Percentiles rank a stretch among this genome's conserved stretches.
Evolutionary conservation across 2,113 vertebrate genomes (phyloP).

Genomic region (Gymnocephalus cernua): DNA sequence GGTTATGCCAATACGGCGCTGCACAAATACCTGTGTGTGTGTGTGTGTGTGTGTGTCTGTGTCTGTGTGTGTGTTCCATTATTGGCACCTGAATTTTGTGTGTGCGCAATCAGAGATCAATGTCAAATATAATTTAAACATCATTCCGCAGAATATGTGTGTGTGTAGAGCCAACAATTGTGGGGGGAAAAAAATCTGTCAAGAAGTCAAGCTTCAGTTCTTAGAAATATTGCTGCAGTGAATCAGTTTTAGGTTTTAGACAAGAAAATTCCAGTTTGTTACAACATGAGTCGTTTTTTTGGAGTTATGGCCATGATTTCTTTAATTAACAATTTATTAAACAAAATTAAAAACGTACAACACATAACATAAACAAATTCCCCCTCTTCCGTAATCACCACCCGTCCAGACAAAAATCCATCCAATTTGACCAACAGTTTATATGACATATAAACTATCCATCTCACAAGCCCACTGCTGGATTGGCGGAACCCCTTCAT

Average conservation of each 20-base stretch:
- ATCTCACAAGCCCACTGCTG: too few species aligned
- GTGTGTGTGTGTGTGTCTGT: neutral
- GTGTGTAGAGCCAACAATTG: neutral
- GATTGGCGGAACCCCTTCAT: too few species aligned
- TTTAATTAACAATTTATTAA: too few species aligned
- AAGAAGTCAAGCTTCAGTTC: constrained; percentile 8
- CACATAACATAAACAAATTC: too few species aligned
- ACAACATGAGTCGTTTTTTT: too few species aligned
- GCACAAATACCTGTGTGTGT: constrained; percentile 30
- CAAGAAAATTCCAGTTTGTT: neutral
- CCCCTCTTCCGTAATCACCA: too few species aligned
- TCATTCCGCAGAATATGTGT: constrained; percentile 4
- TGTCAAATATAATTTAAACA: constrained; percentile 37
- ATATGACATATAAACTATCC: too few species aligned
- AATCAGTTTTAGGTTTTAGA: constrained; percentile 1
- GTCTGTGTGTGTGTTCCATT: neutral
- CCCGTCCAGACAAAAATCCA: too few species aligned
- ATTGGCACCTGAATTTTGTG: constrained; percentile 1
- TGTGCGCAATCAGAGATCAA: constrained; percentile 15
- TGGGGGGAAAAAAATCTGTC: neutral
- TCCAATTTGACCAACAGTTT: too few species aligned
- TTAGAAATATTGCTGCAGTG: neutral
- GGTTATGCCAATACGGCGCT: constrained; percentile 57
- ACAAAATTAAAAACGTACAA: too few species aligned
- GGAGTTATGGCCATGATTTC: too few species aligned